A percentile compares a stretch with the other conserved stretches of the same genome.
Evolutionary conservation across 64 coral and sea anemone species (phyloP).

Genomic region (Trachythela sp.): DNA sequence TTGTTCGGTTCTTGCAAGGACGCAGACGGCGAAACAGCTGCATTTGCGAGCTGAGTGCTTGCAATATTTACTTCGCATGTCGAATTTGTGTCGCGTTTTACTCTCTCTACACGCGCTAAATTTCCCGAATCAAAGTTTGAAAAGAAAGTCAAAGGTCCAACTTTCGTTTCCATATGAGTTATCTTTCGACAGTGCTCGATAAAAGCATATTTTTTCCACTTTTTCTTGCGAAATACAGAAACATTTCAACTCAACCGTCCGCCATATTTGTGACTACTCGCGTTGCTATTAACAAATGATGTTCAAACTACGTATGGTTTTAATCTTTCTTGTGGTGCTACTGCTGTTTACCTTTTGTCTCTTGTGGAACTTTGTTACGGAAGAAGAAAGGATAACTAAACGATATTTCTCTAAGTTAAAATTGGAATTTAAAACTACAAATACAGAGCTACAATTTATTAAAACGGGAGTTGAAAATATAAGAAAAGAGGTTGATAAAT

Average conservation of each 20-base stretch:
- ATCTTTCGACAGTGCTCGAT: not conserved
- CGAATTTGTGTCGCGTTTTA: conserved; percentile 61
- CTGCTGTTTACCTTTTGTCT: not conserved
- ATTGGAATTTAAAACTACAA: not conserved
- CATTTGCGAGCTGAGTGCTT: not conserved
- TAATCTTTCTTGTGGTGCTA: not conserved
- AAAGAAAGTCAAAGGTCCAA: conserved; percentile 87
- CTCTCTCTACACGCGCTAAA: conserved; percentile 75
- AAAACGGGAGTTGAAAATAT: not conserved
- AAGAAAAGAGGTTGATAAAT: not conserved
- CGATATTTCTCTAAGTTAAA: not conserved
- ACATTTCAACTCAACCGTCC: not conserved
- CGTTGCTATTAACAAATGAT: not conserved
- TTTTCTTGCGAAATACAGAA: not conserved
- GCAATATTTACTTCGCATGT: not conserved
- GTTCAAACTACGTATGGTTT: not conserved
- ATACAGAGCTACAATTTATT: not conserved
- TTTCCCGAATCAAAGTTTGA: conserved; percentile 97
- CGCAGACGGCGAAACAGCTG: not conserved
- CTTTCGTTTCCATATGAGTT: conserved; percentile 70
- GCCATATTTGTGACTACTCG: not conserved
- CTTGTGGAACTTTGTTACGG: not conserved
- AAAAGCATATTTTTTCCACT: not conserved
- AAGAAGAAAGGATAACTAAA: not conserved
- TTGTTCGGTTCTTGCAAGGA: conserved; percentile 56